A percentile compares a stretch with the other conserved stretches of the same genome.
Evolutionary conservation across 2,113 vertebrate genomes (phyloP).

Genomic region (Nanorana parkeri): DNA sequence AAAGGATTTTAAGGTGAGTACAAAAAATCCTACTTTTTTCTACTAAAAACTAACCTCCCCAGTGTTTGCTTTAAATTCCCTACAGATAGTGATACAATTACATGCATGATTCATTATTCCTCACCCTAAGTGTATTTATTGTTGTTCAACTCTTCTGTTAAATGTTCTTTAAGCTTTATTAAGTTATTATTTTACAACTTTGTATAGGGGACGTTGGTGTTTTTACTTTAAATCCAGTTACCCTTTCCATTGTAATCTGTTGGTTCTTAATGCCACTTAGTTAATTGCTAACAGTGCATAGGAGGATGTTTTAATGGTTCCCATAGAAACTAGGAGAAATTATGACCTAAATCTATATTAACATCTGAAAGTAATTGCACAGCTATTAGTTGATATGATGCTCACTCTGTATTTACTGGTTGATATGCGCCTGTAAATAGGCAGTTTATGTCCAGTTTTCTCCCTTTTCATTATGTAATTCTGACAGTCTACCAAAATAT

Average conservation of each 20-base stretch:
- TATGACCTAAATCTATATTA: slow-evolving; percentile 57
- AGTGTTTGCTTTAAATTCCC: no score
- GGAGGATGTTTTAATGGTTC: slow-evolving; percentile 61
- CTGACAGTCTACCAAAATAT: not conserved
- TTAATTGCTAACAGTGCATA: slow-evolving; percentile 2
- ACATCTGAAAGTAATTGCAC: slow-evolving; percentile 51
- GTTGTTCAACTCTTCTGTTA: no score
- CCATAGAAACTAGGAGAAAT: slow-evolving; percentile 66
- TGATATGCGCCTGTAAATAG: slow-evolving; percentile 18
- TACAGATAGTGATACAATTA: no score
- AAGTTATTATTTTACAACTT: no score
- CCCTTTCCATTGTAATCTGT: not conserved
- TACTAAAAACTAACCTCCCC: no score
- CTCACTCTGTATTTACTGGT: not conserved
- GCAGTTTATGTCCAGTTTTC: not conserved
- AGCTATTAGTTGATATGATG: slow-evolving; percentile 47
- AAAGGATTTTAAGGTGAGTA: no score
- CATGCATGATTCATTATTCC: no score
- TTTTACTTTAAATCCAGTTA: slow-evolving; percentile 16
- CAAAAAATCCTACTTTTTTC: no score
- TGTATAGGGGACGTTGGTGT: slow-evolving; percentile 8
- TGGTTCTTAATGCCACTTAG: not conserved
- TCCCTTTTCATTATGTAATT: not conserved
- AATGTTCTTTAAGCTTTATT: no score
- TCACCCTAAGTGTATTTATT: no score